Conservation (phyloP, 2,888 invertebrate genomes). For the Hypomecis punctinalis region DNA sequence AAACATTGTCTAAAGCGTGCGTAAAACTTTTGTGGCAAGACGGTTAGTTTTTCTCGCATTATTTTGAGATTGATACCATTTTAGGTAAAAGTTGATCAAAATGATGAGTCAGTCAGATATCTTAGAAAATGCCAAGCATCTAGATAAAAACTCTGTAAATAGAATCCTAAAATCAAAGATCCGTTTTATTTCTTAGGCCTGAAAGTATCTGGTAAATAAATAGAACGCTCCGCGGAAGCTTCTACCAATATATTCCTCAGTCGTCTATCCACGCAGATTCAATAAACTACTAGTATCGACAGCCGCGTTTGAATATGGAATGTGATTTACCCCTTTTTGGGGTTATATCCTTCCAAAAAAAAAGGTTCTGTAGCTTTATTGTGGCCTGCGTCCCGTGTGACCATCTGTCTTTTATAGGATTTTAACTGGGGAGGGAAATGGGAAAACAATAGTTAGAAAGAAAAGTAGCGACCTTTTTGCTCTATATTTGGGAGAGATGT, state of each 20-base stretch:
- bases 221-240: conserved; percentile 7
- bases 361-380: conserved; percentile 26
- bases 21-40: too few relatives aligned
- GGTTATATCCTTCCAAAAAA: conserved; percentile 24
- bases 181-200: not conserved
- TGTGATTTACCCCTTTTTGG: conserved; percentile 34
- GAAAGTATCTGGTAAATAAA: conserved; percentile 2
- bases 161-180: not conserved
- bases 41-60: too few relatives aligned
- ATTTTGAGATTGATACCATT: too few relatives aligned
- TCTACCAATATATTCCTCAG: conserved; percentile 31
- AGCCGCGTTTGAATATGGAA: conserved; percentile 41
- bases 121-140: too few relatives aligned
- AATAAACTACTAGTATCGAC: conserved; percentile 41
- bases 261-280: conserved; percentile 40
- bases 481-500: too few relatives aligned
- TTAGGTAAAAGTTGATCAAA: too few relatives aligned
- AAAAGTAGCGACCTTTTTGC: too few relatives aligned
- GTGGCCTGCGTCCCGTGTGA: conserved; percentile 13
- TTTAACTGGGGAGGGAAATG: conserved; percentile 18
- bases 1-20: too few relatives aligned
- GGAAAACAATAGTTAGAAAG: conserved; percentile 4
- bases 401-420: conserved; percentile 25
- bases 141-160: too few relatives aligned
- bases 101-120: too few relatives aligned